A percentile compares a stretch with the other conserved stretches of the same genome.
Conservation (phyloP, 2,888 invertebrate genomes). For the Heliconius ismenius region DNA sequence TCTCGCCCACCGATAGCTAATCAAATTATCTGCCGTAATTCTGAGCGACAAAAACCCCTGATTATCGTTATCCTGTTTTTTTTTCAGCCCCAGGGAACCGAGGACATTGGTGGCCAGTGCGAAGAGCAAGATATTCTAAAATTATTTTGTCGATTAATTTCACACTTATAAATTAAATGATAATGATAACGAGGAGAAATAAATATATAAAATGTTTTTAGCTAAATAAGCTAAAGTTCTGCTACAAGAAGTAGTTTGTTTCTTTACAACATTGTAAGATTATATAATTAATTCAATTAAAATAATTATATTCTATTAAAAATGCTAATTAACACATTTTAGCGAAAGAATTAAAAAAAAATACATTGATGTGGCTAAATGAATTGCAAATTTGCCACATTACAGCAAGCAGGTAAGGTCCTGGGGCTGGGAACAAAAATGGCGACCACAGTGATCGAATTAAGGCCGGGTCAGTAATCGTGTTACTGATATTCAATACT, state of each 20-base stretch:
- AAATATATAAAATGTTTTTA: not conserved
- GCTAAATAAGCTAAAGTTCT: not conserved
- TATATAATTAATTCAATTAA: not conserved
- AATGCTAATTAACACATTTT: not conserved
- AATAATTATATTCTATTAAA: not conserved
- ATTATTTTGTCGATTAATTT: constrained; percentile 10
- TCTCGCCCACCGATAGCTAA: constrained; percentile 73
- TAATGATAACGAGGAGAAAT: not conserved
- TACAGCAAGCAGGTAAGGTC: constrained; percentile 57
- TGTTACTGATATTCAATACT: constrained; percentile 79
- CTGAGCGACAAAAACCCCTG: constrained; percentile 74
- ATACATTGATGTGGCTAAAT: constrained; percentile 28
- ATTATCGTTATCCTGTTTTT: constrained; percentile 70
- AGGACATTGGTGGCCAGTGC: constrained; percentile 63
- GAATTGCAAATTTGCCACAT: constrained; percentile 47
- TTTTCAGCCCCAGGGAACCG: constrained; percentile 55
- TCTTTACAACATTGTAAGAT: not conserved
- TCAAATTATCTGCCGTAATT: constrained; percentile 76
- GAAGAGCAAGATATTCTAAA: constrained; percentile 45
- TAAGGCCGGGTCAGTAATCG: constrained; percentile 80
- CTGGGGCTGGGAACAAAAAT: constrained; percentile 60
- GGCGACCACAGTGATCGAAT: constrained; percentile 74
- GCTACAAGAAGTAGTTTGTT: not conserved
- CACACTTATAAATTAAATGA: not conserved
- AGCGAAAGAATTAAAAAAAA: not conserved